These are phyloP conservation scores for Apodemia zela DNA, from an alignment of 2,888 invertebrate species.

Conservation along the genomic window DNA sequence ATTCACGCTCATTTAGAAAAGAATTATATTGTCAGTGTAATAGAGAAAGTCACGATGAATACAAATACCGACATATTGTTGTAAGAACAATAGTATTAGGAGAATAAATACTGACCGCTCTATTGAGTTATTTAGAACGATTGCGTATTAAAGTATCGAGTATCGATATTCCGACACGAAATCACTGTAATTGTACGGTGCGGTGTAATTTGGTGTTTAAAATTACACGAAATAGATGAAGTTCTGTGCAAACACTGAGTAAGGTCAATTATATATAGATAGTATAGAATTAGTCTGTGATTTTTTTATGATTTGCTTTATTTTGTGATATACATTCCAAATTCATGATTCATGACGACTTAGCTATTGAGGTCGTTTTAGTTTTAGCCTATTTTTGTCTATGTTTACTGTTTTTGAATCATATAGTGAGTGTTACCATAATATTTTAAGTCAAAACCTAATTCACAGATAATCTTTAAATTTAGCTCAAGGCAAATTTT, in stretches of 20 bases:
- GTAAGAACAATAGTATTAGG: constrained; percentile 43
- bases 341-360: background rate
- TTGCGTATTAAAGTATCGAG: background rate
- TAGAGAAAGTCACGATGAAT: constrained; percentile 44
- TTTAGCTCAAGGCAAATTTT: no score
- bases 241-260: constrained; percentile 13
- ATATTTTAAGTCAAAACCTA: no score
- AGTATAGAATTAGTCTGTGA: background rate
- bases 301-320: background rate
- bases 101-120: constrained; percentile 56
- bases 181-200: constrained; percentile 13
- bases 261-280: constrained; percentile 3
- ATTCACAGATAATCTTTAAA: no score
- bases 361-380: no score
- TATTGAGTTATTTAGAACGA: constrained; percentile 38
- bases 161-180: constrained; percentile 14
- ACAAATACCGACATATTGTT: constrained; percentile 34
- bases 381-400: no score
- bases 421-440: no score
- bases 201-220: constrained; percentile 12
- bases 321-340: background rate
- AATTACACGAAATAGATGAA: constrained; percentile 14
- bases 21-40: constrained; percentile 25
- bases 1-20: constrained; percentile 22
- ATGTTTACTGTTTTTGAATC: no score